Evolutionary conservation across 2,113 vertebrate species (phyloP), one percentile per base, ranked within the genome.

Genomic region (Dromas ardeola): DNA sequence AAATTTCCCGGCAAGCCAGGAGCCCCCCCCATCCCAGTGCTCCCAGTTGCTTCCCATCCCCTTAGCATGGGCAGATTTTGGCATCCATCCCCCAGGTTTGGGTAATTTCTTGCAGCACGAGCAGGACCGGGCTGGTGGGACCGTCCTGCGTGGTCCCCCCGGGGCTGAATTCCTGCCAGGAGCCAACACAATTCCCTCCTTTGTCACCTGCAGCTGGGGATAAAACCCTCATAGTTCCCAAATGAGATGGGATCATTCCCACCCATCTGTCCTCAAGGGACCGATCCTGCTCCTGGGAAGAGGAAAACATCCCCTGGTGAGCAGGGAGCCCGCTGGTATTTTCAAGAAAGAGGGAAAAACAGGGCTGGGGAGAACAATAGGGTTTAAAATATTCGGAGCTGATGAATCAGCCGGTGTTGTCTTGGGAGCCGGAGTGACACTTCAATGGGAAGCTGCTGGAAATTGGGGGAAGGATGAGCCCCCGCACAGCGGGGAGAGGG

Each of bases 371-470:
- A 93, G 91, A 96, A 59, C 76, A 93, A 26, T 43, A 25, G 53
- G 2, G 5, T 84, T 95, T 53, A 80, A 95, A 92, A 67, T 93
- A 90, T 55, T 87, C 23, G 0, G 66, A 73, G 69, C n/a, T 47
- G 79, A 59, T 96, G 94, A 96, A 87, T 94, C 93, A 93, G 66
- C 43, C 22, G 2, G 17, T 2, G 2, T 88, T 92, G 84, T 92
- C 77, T 91, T 81, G 62, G 93, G 86, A 93, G 47, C 79, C 0
- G 7, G 67, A 83, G 62, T 43, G 80, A 85, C 76, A 65, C 70
- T 74, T 87, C 50, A 72, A 17, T 65, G 73, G 92, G 81, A 88
- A 89, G 59, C 26, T 74, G 59, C 52, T 91, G 63, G 77, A 67
- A 88, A 50, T 2, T 13, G 47, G 83, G 74, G 82, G 69, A 47